Conservation (phyloP, 2,888 invertebrate genomes). For the Phaonia tiefii region DNA sequence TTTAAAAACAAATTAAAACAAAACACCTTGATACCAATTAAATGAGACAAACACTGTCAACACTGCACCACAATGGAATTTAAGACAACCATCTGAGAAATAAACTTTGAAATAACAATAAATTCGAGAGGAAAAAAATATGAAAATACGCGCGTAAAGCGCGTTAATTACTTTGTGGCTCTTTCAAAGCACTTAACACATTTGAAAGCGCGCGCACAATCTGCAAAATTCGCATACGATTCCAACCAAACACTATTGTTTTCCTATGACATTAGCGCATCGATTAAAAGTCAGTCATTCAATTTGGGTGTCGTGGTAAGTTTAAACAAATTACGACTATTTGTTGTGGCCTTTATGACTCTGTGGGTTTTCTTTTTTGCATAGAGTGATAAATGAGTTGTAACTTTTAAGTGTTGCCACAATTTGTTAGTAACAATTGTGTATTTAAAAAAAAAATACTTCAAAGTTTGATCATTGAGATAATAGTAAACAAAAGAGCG, state of each 20-base stretch:
- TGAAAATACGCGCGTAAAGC: neutral
- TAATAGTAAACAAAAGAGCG: too few relatives aligned
- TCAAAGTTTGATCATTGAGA: too few relatives aligned
- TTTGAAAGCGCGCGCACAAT: slow-evolving; percentile 1
- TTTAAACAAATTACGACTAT: too few relatives aligned
- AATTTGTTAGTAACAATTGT: neutral
- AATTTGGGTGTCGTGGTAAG: too few relatives aligned
- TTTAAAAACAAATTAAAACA: neutral
- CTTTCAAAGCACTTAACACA: slow-evolving; percentile 11
- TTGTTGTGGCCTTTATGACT: too few relatives aligned
- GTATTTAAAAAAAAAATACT: too few relatives aligned
- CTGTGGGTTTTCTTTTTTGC: neutral
- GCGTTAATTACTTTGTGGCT: slow-evolving; percentile 15
- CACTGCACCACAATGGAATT: neutral
- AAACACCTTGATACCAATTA: slow-evolving; percentile 30
- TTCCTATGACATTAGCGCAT: slow-evolving; percentile 20
- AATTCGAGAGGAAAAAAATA: neutral
- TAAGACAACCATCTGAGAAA: neutral
- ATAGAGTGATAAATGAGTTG: slow-evolving; percentile 1
- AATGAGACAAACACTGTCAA: neutral
- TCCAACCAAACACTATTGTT: neutral
- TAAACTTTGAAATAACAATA: slow-evolving; percentile 6
- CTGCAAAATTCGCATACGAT: neutral
- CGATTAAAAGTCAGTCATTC: neutral
- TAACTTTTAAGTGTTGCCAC: neutral